Percentiles rank a stretch among this genome's conserved stretches.
These are phyloP conservation scores for Centroberyx gerrardi DNA, from an alignment of 2,797 vertebrate genomes.

Conservation along the genomic window DNA sequence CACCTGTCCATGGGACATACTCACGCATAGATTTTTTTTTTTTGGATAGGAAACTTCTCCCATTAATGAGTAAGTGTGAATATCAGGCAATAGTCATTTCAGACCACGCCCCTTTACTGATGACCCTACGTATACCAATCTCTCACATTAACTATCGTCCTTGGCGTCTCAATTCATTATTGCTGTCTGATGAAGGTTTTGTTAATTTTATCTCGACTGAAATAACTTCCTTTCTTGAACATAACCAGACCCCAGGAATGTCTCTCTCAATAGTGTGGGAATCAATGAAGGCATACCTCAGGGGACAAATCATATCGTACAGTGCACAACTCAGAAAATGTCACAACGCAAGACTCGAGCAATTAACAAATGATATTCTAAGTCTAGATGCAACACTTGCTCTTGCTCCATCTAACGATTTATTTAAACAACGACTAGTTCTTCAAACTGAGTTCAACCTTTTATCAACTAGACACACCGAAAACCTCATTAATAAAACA, in stretches of 20 bases:
- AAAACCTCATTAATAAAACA: slow-evolving; percentile 14
- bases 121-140: background rate
- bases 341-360: too few relatives aligned
- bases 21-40: background rate
- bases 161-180: background rate
- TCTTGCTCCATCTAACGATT: background rate
- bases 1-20: background rate
- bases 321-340: too few relatives aligned
- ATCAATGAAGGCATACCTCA: too few relatives aligned
- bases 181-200: background rate
- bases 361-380: slow-evolving; percentile 1
- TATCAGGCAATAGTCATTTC: background rate
- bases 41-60: background rate
- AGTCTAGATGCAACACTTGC: background rate
- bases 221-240: background rate
- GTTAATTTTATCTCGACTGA: background rate
- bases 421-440: background rate
- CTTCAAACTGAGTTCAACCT: slow-evolving; percentile 4
- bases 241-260: slow-evolving; percentile 12
- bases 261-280: too few relatives aligned
- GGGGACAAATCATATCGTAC: too few relatives aligned
- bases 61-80: slow-evolving; percentile 6
- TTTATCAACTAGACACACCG: background rate
- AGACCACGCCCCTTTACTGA: background rate
- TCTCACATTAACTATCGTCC: background rate